These are phyloP conservation scores for Tringa solitaria DNA, from an alignment of 2,113 vertebrate genomes.

Conservation along the genomic window DNA sequence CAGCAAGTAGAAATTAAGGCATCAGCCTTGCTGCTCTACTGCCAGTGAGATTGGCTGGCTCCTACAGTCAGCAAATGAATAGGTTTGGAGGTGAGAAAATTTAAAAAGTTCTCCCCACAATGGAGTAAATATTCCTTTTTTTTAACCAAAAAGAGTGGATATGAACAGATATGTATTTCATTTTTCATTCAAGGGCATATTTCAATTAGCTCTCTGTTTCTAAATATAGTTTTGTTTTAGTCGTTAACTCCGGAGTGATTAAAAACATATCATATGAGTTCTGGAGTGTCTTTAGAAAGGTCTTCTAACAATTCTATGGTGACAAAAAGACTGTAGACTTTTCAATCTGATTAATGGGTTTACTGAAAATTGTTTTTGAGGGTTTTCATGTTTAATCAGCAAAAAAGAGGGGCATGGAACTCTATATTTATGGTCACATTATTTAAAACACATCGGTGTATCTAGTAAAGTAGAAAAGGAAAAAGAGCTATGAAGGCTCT, in stretches of 20 bases:
- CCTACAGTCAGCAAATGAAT: neutral
- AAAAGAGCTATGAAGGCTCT: neutral
- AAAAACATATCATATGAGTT: neutral
- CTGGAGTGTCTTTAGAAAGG: neutral
- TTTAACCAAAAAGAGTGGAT: neutral
- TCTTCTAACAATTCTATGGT: neutral
- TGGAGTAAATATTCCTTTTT: neutral
- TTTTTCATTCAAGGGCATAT: neutral
- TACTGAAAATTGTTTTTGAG: neutral
- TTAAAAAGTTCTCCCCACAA: neutral
- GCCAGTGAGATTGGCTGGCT: neutral
- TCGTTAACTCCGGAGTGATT: neutral
- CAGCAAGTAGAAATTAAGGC: neutral
- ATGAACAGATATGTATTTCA: neutral
- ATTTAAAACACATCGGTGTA: neutral
- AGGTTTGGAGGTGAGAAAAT: neutral
- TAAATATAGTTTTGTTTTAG: neutral
- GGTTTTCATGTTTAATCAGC: neutral
- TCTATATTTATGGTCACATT: neutral
- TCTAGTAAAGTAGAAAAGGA: neutral
- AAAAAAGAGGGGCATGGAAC: neutral
- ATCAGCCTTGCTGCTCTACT: neutral
- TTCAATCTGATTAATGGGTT: neutral
- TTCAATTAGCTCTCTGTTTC: neutral
- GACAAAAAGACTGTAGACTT: neutral